Evolutionary conservation across 2,888 invertebrate species (phyloP), one percentile per base, ranked within the genome.

Genomic region (Andricus curvator): DNA sequence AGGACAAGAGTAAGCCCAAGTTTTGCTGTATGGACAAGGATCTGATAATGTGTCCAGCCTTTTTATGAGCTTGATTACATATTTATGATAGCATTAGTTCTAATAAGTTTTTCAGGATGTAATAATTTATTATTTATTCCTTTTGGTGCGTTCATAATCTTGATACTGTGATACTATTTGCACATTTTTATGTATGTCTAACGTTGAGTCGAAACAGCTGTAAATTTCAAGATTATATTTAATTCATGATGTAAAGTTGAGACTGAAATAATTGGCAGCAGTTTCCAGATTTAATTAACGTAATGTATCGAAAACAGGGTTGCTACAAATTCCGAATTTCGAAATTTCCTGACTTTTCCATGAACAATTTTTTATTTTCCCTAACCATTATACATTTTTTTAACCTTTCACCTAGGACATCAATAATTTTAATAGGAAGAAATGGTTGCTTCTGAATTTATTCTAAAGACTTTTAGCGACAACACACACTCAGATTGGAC

Each of bases 51-150:
- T 74, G 74, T 74, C 74, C 29, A 56, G 74, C 4, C 51, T 56
- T 74, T 74, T 74, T 74, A 74, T 56, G 74, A 56, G 51, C 74
- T 29, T 56, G 51, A 56, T 74, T 56, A 56, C 33, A 33, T 56
- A 74, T 74, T 74, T 74, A 74, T 33, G 74, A 37, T 33, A 56
- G 74, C 33, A 74, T 74, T 56, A 74, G 74, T 74, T 74, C 74
- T 56, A 74, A 74, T 74, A 74, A 74, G 74, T 74, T 74, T 74
- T 56, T 51, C 56, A 74, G 74, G 74, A 74, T 74, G 74, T 56
- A 74, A 74, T 74, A 74, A 74, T 51, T 74, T 74, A 51, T 33
- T n/a, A 74, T 74, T 74, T 56, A 51, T 56, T 56, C 22, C 33
- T 51, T 56, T 74, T 13, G 15, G 29, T 70, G 64, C 29, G 64